Base-by-base conservation (phyloP, 2,888 invertebrate species). In the Drosophila phalerata region DNA sequence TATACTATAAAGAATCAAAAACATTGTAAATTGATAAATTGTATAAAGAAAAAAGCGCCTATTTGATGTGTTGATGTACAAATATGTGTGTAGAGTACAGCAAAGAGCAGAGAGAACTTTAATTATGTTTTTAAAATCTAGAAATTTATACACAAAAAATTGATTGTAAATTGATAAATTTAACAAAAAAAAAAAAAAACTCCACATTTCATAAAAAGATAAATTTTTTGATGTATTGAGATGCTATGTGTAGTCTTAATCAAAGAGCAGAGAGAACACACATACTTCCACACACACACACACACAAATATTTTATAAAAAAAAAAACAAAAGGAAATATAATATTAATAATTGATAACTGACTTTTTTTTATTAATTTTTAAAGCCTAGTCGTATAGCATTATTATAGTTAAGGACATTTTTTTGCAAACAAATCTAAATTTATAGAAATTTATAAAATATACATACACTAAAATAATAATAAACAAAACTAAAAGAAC, bases 361-460 rank as follows among this genome's bases (percentile, higher is more conserved):
- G 48, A 76, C 47, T 58, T 70, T 77, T 77, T 77, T 79, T 83
- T 75, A 22, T 45, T 48, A 69, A 57, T 64, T 71, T 69, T 63
- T 72, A 80, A 85, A 70, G 65, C 72, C 88, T 84, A 88, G 84
- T 84, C 86, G 70, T 51, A 63, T 85, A 88, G 81, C 69, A 77
- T 71, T 83, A 85, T 79, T 66, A 62, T 79, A 88, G 69, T 70
- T 85, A 88, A 85, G 85, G 38, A 38, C 56, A 58, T 57, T 62
- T 69, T 79, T 85, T 81, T 70, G 65, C 55, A 60, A 57, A 28
- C 25, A 45, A 68, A 65, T 65, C 55, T 65, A 66, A 69, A 60
- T 49, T 65, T 75, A 66, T 49, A 65, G 15, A 47, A 55, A 81
- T 40, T 45, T 68, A 69, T 17, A 51, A 55, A 22, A 53, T 25